Evolutionary conservation across 2,888 invertebrate species (phyloP).

Genomic region (Stomorhina lunata): DNA sequence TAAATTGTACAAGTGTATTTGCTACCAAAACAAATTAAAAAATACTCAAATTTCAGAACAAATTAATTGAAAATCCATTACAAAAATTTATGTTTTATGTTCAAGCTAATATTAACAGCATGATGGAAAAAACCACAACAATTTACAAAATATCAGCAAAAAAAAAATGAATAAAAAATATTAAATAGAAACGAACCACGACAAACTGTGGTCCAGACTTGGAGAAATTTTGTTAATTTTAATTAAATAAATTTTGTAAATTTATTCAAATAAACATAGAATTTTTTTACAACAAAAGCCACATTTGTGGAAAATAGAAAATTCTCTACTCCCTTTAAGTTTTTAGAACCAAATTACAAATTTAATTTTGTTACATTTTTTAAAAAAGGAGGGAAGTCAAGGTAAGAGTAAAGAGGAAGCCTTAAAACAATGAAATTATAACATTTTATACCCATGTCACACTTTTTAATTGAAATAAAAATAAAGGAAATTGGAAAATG

Average conservation of each 20-base stretch:
- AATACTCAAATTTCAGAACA: slow-evolving; percentile 1
- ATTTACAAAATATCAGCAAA: slow-evolving; percentile 46
- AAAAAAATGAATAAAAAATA: slow-evolving; percentile 23
- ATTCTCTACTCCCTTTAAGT: not conserved
- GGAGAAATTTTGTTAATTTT: slow-evolving; percentile 48
- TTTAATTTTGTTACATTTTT: not conserved
- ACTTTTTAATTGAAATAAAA: slow-evolving; percentile 36
- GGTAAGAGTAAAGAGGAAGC: not conserved
- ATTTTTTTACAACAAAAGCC: not conserved
- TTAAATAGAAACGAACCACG: slow-evolving; percentile 43
- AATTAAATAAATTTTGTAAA: slow-evolving; percentile 50
- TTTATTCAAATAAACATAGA: slow-evolving; percentile 26
- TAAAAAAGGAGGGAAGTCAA: not conserved
- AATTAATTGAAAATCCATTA: slow-evolving; percentile 52
- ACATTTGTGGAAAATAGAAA: not conserved
- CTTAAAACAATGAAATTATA: not conserved
- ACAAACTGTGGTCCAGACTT: slow-evolving; percentile 62
- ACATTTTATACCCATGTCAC: slow-evolving; percentile 1
- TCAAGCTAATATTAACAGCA: slow-evolving; percentile 45
- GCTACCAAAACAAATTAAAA: slow-evolving; percentile 1
- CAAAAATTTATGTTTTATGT: slow-evolving; percentile 37
- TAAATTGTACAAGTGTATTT: slow-evolving; percentile 10
- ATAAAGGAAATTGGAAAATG: slow-evolving; percentile 29
- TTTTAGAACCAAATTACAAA: not conserved
- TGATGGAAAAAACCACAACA: slow-evolving; percentile 46